Percentiles rank a stretch among this genome's conserved stretches.
phyloP scores from a whole-genome alignment of 1,140 invertebrate genomes.

The Drosophila burlai region DNA sequence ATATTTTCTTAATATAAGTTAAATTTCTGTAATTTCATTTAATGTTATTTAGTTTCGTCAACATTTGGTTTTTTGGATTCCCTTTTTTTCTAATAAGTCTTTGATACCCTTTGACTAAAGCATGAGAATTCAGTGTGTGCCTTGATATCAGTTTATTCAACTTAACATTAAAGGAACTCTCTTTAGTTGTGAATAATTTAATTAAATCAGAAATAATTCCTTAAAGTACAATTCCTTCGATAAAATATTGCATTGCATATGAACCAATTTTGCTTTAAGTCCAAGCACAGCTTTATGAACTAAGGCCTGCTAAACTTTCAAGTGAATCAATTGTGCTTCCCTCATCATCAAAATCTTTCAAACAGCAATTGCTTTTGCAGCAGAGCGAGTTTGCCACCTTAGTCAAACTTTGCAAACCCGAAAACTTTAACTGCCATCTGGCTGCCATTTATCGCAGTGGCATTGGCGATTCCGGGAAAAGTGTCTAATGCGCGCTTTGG shows the following conservation, averaged over 20 bases:
- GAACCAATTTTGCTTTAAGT: not conserved
- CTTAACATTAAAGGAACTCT: not conserved
- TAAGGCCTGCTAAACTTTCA: conserved; percentile 8
- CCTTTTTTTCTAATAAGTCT: too few species aligned
- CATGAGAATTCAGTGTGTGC: not conserved
- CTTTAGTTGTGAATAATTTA: not conserved
- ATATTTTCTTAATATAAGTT: too few species aligned
- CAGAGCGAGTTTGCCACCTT: conserved; percentile 38
- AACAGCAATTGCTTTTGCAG: conserved; percentile 47
- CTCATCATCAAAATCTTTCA: conserved; percentile 55
- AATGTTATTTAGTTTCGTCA: not conserved
- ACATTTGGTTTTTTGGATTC: too few species aligned
- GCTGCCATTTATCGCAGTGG: conserved; percentile 62
- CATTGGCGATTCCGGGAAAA: conserved; percentile 26
- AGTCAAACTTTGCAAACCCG: conserved; percentile 22
- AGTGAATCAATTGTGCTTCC: conserved; percentile 49
- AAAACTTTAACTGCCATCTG: conserved; percentile 61
- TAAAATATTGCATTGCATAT: not conserved
- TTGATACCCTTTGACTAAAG: too few species aligned
- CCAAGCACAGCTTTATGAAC: not conserved
- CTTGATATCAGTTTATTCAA: not conserved
- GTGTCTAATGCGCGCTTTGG: conserved; percentile 61
- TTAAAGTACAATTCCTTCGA: not conserved
- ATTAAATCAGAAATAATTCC: not conserved
- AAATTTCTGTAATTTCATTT: not conserved